A percentile compares a stretch with the other conserved stretches of the same genome.
phyloP scores from a whole-genome alignment of 2,113 vertebrate genomes.

The Clinocottus analis region DNA sequence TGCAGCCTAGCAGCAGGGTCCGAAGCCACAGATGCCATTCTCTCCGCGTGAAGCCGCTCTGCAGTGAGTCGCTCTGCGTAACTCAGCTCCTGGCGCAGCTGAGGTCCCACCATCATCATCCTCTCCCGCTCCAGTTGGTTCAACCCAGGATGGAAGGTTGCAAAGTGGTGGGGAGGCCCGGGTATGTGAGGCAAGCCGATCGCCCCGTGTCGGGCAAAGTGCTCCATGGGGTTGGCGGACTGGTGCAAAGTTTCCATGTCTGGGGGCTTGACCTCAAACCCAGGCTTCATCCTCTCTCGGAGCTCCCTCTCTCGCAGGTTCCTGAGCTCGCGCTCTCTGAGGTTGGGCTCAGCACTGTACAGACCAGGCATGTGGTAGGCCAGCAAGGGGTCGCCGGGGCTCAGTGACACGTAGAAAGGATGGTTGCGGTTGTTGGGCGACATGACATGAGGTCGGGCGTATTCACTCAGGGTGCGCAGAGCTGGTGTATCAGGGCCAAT shows the following conservation, averaged over 20 bases:
- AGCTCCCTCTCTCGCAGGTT: constrained; percentile 94
- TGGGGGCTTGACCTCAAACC: constrained; percentile 96
- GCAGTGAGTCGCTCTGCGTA: constrained; percentile 96
- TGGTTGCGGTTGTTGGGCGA: constrained; percentile 97
- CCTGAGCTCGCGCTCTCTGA: constrained; percentile 93
- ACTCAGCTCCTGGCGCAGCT: constrained; percentile 94
- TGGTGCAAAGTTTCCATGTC: constrained; percentile 94
- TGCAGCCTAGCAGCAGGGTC: constrained; percentile 94
- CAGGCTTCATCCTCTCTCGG: constrained; percentile 97
- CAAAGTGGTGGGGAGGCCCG: constrained; percentile 93
- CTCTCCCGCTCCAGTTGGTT: constrained; percentile 94
- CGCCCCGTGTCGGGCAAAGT: constrained; percentile 93
- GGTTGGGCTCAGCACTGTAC: constrained; percentile 92
- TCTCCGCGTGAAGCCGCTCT: constrained; percentile 95
- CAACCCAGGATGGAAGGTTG: constrained; percentile 92
- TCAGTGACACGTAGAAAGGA: constrained; percentile 95
- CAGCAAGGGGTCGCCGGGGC: constrained; percentile 92
- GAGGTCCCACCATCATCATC: constrained; percentile 89
- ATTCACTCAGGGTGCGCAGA: constrained; percentile 97
- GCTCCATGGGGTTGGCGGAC: constrained; percentile 95
- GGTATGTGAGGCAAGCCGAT: constrained; percentile 92
- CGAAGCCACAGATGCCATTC: constrained; percentile 93
- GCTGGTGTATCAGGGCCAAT: constrained; percentile 96
- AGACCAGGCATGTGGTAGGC: constrained; percentile 97
- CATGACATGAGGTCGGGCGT: constrained; percentile 97